Base-by-base conservation (phyloP, 2,797 vertebrate genomes). In the Brachymystax lenok region DNA sequence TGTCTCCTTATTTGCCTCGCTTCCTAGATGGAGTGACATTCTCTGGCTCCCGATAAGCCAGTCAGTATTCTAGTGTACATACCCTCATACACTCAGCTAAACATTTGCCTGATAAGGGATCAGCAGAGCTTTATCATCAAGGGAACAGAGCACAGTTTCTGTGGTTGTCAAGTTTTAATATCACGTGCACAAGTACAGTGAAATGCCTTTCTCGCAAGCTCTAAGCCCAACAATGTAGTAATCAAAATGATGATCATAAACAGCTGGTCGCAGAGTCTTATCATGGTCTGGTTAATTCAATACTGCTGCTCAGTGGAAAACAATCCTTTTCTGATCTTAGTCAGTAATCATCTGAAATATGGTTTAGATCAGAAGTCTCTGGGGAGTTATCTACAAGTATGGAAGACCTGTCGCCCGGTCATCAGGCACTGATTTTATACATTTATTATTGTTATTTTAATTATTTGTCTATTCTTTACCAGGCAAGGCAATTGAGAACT, bases 81-180 rank as follows among this genome's bases (percentile, higher is more conserved):
- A 72, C 71, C 71, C 72, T 68, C 50, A 30, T 73, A 51, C 3
- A 69, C 51, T 5, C 21, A 74, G 83, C 79, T 84, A 88, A 74
- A 85, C 3, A n/a, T 74, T 59, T 76, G 79, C 78, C 81, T 70
- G 79, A 86, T 81, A 84, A 84, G 81, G 80, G 69, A 80, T 81
- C 46, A 78, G 59, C 71, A 35, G 59, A 35, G 71, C 50, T 67
- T 4, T 30, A 30, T 66, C 3, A 17, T 66, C 13, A 4, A 4
- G 27, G 63, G 63, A 30, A 30, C 24, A 8, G 63, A 66, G 64
- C 2, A 4, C 13, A 46, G 28, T 68, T 16, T 30, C 4, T 69
- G 67, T 33, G 68, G 33, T 28, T 64, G 6, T 46, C 40, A 46
- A 46, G 40, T 46, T 12, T 46, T 46, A 46, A 46, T 46, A 10